A percentile compares a stretch with the other conserved stretches of the same genome.
phyloP scores from a whole-genome alignment of 2,888 invertebrate species.

The Xestia xanthographa region DNA sequence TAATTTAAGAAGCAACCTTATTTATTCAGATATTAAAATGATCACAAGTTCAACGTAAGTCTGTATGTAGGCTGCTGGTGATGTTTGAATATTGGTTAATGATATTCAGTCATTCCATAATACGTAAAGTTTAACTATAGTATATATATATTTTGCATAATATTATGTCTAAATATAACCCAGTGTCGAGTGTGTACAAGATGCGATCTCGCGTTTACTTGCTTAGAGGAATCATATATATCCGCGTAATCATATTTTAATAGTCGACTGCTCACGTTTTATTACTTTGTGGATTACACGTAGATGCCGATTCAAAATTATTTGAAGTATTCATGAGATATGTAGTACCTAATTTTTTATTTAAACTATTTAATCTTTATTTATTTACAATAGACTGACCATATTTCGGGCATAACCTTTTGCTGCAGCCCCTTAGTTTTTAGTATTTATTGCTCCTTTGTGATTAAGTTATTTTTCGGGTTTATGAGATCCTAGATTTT shows the following conservation, averaged over 20 bases:
- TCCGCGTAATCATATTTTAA: slow-evolving; percentile 36
- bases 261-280: slow-evolving; percentile 28
- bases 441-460: slow-evolving; percentile 48
- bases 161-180: slow-evolving; percentile 32
- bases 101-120: slow-evolving; percentile 59
- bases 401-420: slow-evolving; percentile 22
- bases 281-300: slow-evolving; percentile 1
- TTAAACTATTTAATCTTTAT: slow-evolving; percentile 2
- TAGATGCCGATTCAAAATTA: slow-evolving; percentile 17
- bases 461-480: slow-evolving; percentile 30
- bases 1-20: slow-evolving; percentile 22
- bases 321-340: slow-evolving; percentile 14
- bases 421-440: slow-evolving; percentile 35
- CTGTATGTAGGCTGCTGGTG: slow-evolving; percentile 5
- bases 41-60: slow-evolving; percentile 2
- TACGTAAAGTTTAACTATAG: slow-evolving; percentile 30
- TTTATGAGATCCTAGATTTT: slow-evolving; percentile 23
- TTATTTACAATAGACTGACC: slow-evolving; percentile 16
- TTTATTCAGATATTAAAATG: slow-evolving; percentile 22
- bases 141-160: slow-evolving; percentile 25
- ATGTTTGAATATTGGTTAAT: slow-evolving; percentile 42
- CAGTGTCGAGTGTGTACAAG: slow-evolving; percentile 30
- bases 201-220: slow-evolving; percentile 43
- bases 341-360: slow-evolving; percentile 10
- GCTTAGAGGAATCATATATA: slow-evolving; percentile 45